Percentiles rank a stretch among this genome's conserved stretches.
Conservation (phyloP, 2,797 vertebrate species). For the Aselliscus stoliczkanus region DNA sequence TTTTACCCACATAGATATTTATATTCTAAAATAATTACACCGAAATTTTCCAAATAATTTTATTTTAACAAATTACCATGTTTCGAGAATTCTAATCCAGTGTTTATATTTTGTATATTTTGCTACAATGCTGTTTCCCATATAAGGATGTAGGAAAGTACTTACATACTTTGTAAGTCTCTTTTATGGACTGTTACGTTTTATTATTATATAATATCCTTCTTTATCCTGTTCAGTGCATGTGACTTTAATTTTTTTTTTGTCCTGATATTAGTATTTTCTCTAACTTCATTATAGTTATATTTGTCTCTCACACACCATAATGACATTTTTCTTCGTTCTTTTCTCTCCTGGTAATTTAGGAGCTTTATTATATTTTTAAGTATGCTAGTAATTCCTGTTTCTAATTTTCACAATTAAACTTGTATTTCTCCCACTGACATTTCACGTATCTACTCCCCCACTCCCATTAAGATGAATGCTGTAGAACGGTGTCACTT, state of each 20-base stretch:
- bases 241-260: not conserved
- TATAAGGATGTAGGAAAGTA: not conserved
- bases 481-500: not conserved
- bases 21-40: not conserved
- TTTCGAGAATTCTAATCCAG: not conserved
- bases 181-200: not conserved
- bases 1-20: not conserved
- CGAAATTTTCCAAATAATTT: not conserved
- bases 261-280: not conserved
- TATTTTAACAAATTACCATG: not conserved
- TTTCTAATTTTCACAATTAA: not conserved
- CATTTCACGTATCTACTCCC: accelerated
- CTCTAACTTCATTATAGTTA: not conserved
- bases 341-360: not conserved
- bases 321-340: not conserved
- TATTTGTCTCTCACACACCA: not conserved
- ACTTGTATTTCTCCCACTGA: not conserved
- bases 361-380: not conserved
- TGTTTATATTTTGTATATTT: not conserved
- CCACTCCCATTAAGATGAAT: not conserved
- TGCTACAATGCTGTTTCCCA: not conserved
- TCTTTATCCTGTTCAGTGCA: not conserved
- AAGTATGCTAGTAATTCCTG: not conserved
- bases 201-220: not conserved
- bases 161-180: not conserved